Base-by-base conservation (phyloP, 2,113 vertebrate species). In the Ictalurus furcatus region DNA sequence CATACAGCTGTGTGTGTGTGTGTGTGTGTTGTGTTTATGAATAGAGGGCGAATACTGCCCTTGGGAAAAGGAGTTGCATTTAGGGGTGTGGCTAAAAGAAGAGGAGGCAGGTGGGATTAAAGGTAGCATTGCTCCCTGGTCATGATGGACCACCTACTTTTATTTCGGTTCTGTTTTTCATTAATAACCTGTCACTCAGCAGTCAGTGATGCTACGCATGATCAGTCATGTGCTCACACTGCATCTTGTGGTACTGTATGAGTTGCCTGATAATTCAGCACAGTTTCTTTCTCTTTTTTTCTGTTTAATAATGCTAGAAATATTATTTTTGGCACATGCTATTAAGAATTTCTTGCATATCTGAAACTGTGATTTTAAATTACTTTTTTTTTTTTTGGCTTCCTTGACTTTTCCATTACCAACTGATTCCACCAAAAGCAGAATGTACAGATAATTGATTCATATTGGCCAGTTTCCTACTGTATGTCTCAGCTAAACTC, bases 21-120 rank as follows among this genome's bases (percentile, higher is more conserved):
- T 88, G 6, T 89, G 8, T 89, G 89, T 93, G 93, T 92, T 94
- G 82, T 90, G 48, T 52, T 52, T 52, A 84, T 93, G 89, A 93
- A 93, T 92, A 97, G 97, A 97, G 95, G 96, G 97, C 78, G 97
- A 97, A 94, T 97, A 97, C 93, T 95, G 95, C 93, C 97, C 97
- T 88, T 95, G 95, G 96, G 95, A 97, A 92, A 96, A 92, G 93
- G 97, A 97, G 94, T 95, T 95, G 69, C 95, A 93, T 89, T 96
- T 96, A 90, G 96, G 96, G 92, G 94, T 96, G 85, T 97, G 96
- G 96, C 94, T 96, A 95, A 87, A 95, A 28, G 96, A 97, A 96
- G 96, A 97, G 93, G 96, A 96, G 92, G 91, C 91, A 93, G 96
- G 96, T 95, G 94, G 95, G 93, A 73, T 88, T 30, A 95, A 96